These are phyloP conservation scores for Pararge aegeria DNA, from an alignment of 1,140 invertebrate genomes.

Conservation along the genomic window DNA sequence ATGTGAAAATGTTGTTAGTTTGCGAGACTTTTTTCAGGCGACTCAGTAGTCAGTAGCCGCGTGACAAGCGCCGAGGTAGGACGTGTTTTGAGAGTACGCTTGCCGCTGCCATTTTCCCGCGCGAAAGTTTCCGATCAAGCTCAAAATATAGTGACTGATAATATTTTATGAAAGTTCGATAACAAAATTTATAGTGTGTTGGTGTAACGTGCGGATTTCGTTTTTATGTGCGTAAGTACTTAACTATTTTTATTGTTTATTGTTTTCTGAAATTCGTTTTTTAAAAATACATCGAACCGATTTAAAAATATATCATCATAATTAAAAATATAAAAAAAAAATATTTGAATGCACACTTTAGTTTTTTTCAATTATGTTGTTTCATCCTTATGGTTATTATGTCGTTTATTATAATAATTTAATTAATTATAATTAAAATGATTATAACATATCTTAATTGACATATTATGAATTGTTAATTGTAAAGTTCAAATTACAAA, in stretches of 20 bases:
- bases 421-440: too few species aligned
- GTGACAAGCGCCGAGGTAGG: slow-evolving; percentile 42
- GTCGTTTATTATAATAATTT: too few species aligned
- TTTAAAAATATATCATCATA: too few species aligned
- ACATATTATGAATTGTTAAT: too few species aligned
- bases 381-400: too few species aligned
- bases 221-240: slow-evolving; percentile 31
- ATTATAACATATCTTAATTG: too few species aligned
- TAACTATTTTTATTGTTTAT: slow-evolving; percentile 20
- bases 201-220: slow-evolving; percentile 4
- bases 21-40: slow-evolving; percentile 39
- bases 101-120: slow-evolving; percentile 44
- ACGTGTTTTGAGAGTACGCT: slow-evolving; percentile 30
- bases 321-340: too few species aligned
- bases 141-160: slow-evolving; percentile 9
- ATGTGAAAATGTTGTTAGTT: slow-evolving; percentile 50
- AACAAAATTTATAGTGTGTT: slow-evolving; percentile 27
- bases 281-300: too few species aligned
- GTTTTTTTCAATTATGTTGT: too few species aligned
- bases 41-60: slow-evolving; percentile 48
- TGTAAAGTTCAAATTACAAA: too few species aligned
- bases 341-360: too few species aligned
- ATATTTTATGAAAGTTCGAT: slow-evolving; percentile 22
- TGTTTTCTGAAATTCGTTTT: slow-evolving; percentile 19
- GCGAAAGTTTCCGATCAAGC: slow-evolving; percentile 49